phyloP scores from a whole-genome alignment of 2,888 invertebrate genomes.

The Ryuthela nishihirai region DNA sequence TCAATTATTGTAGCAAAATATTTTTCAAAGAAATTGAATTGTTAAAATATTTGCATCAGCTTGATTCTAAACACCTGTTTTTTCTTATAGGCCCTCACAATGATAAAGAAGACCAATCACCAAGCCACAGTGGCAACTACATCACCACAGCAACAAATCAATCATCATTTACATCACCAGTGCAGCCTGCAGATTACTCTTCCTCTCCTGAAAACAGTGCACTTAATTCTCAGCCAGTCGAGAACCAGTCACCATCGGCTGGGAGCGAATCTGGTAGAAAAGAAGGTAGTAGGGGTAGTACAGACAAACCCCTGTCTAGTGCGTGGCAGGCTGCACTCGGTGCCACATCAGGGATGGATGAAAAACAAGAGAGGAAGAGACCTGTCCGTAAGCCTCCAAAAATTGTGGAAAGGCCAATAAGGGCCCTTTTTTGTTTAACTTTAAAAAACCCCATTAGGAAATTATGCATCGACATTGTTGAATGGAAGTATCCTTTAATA shows the following conservation, averaged over 20 bases:
- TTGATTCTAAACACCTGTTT: too few relatives aligned
- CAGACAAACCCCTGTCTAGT: slow-evolving; percentile 50
- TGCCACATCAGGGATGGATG: slow-evolving; percentile 51
- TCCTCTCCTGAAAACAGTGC: neutral
- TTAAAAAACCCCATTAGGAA: slow-evolving; percentile 94
- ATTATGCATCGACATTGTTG: slow-evolving; percentile 92
- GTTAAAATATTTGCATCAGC: too few relatives aligned
- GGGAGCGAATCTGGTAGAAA: neutral
- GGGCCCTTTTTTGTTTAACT: slow-evolving; percentile 89
- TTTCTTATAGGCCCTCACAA: neutral
- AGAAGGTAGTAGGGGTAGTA: too few relatives aligned
- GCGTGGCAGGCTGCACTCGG: slow-evolving; percentile 57
- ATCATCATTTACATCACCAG: too few relatives aligned
- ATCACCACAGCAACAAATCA: neutral
- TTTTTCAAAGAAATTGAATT: too few relatives aligned
- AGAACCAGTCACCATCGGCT: neutral
- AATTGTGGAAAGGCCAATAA: slow-evolving; percentile 81
- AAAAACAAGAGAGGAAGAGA: slow-evolving; percentile 48
- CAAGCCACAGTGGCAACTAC: neutral
- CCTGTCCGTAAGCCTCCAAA: slow-evolving; percentile 55
- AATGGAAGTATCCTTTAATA: slow-evolving; percentile 99
- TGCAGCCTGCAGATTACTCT: neutral
- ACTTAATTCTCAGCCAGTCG: neutral
- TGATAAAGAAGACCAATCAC: neutral
- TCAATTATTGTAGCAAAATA: too few relatives aligned